Evolutionary conservation across 1,140 invertebrate species (phyloP).

Genomic region (Anastatus disparis): DNA sequence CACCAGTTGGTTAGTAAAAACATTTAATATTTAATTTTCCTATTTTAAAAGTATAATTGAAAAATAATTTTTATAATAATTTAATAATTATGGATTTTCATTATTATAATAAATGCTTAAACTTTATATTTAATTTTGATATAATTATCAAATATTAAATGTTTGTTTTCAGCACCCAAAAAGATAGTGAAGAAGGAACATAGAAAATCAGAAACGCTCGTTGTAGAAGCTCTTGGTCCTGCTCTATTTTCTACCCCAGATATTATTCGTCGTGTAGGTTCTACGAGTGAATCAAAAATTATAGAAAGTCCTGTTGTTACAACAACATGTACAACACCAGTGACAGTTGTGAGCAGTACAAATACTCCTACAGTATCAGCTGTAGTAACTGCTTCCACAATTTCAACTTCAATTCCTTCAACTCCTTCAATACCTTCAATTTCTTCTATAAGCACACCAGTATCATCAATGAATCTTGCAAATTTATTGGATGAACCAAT

Average conservation of each 20-base stretch:
- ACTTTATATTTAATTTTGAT: not conserved
- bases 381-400: not conserved
- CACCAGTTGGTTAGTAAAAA: conserved; percentile 46
- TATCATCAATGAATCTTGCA: conserved; percentile 40
- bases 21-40: conserved; percentile 17
- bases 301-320: conserved; percentile 54
- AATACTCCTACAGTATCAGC: not conserved
- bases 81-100: not conserved
- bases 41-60: not conserved
- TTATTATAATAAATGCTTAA: too few species aligned
- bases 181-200: conserved; percentile 75
- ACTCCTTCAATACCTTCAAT: not conserved
- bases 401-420: not conserved
- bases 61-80: not conserved
- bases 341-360: not conserved
- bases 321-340: conserved; percentile 18
- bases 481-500: conserved; percentile 49
- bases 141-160: conserved; percentile 15
- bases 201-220: conserved; percentile 72
- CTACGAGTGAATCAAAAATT: conserved; percentile 60
- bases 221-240: conserved; percentile 71
- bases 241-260: conserved; percentile 81
- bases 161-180: conserved; percentile 58
- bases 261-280: conserved; percentile 75
- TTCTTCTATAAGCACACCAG: conserved; percentile 41